Base-by-base conservation (phyloP, 2,797 vertebrate genomes). In the Catharus ustulatus region DNA sequence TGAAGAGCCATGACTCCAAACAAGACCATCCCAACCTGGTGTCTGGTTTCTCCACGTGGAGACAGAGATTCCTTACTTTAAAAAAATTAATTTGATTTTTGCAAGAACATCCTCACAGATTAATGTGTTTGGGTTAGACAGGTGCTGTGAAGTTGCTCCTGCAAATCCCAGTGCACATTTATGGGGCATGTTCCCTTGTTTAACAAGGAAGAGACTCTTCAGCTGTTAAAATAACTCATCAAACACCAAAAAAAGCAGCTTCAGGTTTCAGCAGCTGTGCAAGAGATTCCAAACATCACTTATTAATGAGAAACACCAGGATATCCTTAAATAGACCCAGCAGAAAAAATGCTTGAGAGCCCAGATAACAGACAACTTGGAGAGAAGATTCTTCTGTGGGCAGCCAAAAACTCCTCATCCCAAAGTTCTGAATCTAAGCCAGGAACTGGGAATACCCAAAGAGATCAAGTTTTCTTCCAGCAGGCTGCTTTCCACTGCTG, bases 41-140 rank as follows among this genome's bases (percentile, higher is more conserved):
- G 19, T 19, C 38, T 29, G 15, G 11, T 46, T 54, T 71, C 22
- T 40, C 17, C 10, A 5, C 0, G 1, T 3, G 14, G 23, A 68
- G 26, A 66, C 19, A 77, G 10, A 1, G 2, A 63, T 38, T 64
- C 9, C 8, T 63, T 8, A 3, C 13, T 86, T 29, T 6, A 27
- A 49, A 49, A 49, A 51, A 9, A 49, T 15, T 15, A 26, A 21
- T 19, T 19, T 34, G 2, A 36, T 68, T 40, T 34, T 92, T 57
- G 21, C 36, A 58, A 34, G 19, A 84, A 45, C 13, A 24, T 14
- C 22, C n/a, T 62, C 18, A 22, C 15, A 54, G 43, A 73, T 45
- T 4, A 62, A 73, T 4, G 0, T 12, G 46, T 80, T 63, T 55
- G 13, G 40, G 30, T 15, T 23, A 78, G 46, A 64, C 91, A 69